A percentile compares a stretch with the other conserved stretches of the same genome.
Evolutionary conservation across 2,113 vertebrate genomes (phyloP).

Genomic region (Bostrychus sinensis): DNA sequence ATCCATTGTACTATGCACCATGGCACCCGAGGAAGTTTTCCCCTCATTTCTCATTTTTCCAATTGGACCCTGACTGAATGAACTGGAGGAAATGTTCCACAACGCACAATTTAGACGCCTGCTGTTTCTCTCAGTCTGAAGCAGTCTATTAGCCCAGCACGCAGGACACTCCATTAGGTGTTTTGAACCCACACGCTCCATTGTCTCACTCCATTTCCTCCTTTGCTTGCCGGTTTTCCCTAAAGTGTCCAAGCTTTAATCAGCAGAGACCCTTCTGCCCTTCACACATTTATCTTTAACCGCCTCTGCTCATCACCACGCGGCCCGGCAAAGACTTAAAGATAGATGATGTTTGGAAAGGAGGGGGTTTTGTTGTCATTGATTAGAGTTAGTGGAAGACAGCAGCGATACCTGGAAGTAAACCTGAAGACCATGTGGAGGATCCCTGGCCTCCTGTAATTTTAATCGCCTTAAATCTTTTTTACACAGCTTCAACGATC

Average conservation of each 20-base stretch:
- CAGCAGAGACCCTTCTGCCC: constrained; percentile 51
- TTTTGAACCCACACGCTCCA: constrained; percentile 66
- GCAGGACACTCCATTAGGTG: constrained; percentile 75
- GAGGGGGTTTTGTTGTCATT: constrained; percentile 54
- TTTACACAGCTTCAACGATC: no score
- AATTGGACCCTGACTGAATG: constrained; percentile 54
- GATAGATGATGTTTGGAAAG: constrained; percentile 65
- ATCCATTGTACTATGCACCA: constrained; percentile 25
- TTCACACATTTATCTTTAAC: constrained; percentile 64
- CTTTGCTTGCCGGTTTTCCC: constrained; percentile 59
- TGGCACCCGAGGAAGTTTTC: constrained; percentile 8
- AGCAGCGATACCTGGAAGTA: constrained; percentile 53
- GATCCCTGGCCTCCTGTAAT: no score
- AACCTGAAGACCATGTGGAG: constrained; percentile 58
- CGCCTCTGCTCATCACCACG: constrained; percentile 47
- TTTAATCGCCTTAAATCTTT: no score
- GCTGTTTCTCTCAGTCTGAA: constrained; percentile 78
- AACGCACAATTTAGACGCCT: constrained; percentile 72
- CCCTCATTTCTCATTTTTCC: constrained; percentile 39
- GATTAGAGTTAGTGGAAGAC: constrained; percentile 63
- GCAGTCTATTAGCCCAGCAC: constrained; percentile 72
- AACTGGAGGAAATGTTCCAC: constrained; percentile 71
- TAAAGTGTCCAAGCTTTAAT: constrained; percentile 63
- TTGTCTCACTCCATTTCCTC: constrained; percentile 74
- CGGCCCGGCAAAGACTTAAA: constrained; percentile 51